Base-by-base conservation (phyloP, 2,797 vertebrate species). In the Brachymystax lenok region DNA sequence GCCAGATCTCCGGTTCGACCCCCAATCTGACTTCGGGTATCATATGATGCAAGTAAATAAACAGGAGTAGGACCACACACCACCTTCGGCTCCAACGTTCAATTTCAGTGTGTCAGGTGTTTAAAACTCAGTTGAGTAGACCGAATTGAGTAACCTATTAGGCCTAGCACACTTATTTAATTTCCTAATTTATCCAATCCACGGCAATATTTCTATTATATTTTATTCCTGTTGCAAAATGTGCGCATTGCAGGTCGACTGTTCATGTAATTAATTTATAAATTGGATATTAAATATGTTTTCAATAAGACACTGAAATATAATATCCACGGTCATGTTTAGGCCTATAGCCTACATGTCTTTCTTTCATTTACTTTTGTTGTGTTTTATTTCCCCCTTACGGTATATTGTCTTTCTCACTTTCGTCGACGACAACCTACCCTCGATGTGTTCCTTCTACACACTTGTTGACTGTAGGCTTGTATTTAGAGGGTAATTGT, bases 1-100 rank as follows among this genome's bases (percentile, higher is more conserved):
- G 28, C 50, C 27, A 19, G 14, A 56, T 54, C 51, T 30, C 40
- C 51, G 83, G 87, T 87, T 87, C 84, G 73, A 78, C 28, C 54
- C 28, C 30, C 28, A n/a, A n/a, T 71, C 69, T 52, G 46, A 71
- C 50, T 27, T 71, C 50, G 21, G 40, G 40, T 46, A 13, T 46
- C 13, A 71, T 28, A 14, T 27, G 13, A 27, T 51, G 40, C n/a
- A 69, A 71, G 46, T 51, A 52, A 71, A 51, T 13, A 52, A 52
- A 71, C 40, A n/a, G 14, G 12, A 71, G 28, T 14, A 0, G 40
- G 10, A 10, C 40, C 40, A 46, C 40, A 46, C 40, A 71, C 8
- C 16, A 12, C 16, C 13, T 6, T 1, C 12, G n/a, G 61, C 40
- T 64, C 52, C 52, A 17, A 7, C 56, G n/a, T 59, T 21, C 19